Conservation (phyloP, 2,888 invertebrate species). For the Tenthredo amoena region DNA sequence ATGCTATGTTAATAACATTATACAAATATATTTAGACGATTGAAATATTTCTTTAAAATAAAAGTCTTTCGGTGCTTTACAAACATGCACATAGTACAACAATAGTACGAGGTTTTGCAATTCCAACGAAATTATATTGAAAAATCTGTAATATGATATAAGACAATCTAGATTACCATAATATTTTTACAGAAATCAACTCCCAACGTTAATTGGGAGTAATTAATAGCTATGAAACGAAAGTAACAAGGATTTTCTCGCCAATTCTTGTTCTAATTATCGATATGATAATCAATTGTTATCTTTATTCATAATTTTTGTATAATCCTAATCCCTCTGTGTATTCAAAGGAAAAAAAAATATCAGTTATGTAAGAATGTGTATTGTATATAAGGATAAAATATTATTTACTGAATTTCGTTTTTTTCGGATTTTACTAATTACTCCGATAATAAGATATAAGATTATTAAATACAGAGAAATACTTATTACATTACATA, state of each 20-base stretch:
- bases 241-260: conserved; percentile 1
- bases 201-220: background rate
- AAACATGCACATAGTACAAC: background rate
- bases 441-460: background rate
- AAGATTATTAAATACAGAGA: background rate
- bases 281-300: conserved; percentile 6
- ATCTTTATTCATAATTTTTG: background rate
- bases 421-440: background rate
- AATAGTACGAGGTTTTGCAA: background rate
- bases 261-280: background rate
- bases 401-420: background rate
- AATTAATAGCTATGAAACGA: background rate
- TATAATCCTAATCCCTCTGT: background rate
- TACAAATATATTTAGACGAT: background rate
- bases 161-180: conserved; percentile 20
- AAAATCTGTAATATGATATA: background rate
- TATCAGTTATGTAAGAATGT: background rate
- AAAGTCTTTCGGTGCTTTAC: background rate
- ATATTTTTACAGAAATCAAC: conserved; percentile 38
- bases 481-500: conserved; percentile 4
- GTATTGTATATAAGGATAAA: conserved; percentile 43
- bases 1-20: background rate
- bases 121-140: conserved; percentile 8
- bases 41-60: background rate
- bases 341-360: background rate